Conservation (phyloP, 1,140 invertebrate species). For the Caerostris darwini region DNA sequence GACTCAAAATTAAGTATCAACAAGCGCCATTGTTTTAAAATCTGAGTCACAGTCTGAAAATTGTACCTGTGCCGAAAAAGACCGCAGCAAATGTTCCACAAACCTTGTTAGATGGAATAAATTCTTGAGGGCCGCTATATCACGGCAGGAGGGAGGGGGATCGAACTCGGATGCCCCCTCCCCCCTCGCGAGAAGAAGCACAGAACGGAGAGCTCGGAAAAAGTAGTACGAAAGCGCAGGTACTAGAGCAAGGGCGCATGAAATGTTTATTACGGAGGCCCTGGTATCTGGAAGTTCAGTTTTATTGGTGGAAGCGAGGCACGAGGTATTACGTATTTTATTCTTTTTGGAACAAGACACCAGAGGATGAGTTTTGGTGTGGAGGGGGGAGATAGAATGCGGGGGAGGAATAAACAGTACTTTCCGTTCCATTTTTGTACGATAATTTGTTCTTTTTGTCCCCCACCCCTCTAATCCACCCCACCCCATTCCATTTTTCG, state of each 20-base stretch:
- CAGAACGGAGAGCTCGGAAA: neutral
- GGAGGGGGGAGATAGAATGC: neutral
- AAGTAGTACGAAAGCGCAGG: neutral
- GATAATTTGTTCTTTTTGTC: slow-evolving; percentile 43
- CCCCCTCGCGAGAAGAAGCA: neutral
- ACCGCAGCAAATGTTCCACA: neutral
- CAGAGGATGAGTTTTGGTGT: neutral
- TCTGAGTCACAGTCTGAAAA: slow-evolving; percentile 5
- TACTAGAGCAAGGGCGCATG: slow-evolving; percentile 15
- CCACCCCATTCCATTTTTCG: too few relatives aligned
- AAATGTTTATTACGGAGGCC: slow-evolving; percentile 37
- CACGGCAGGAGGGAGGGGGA: neutral
- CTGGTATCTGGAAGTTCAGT: neutral
- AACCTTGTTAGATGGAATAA: slow-evolving; percentile 44
- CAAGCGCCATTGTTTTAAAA: slow-evolving; percentile 12
- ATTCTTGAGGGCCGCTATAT: slow-evolving; percentile 12
- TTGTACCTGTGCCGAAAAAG: neutral
- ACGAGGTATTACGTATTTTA: slow-evolving; percentile 37
- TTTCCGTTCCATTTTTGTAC: slow-evolving; percentile 30
- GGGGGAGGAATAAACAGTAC: slow-evolving; percentile 16
- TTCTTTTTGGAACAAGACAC: slow-evolving; percentile 35
- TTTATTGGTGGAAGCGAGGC: slow-evolving; percentile 37
- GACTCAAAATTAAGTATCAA: neutral
- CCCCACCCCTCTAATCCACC: neutral
- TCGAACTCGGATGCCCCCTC: neutral